Evolutionary conservation across 2,888 invertebrate species (phyloP), one percentile per base, ranked within the genome.

Genomic region (Brachypalpus laphriformis): DNA sequence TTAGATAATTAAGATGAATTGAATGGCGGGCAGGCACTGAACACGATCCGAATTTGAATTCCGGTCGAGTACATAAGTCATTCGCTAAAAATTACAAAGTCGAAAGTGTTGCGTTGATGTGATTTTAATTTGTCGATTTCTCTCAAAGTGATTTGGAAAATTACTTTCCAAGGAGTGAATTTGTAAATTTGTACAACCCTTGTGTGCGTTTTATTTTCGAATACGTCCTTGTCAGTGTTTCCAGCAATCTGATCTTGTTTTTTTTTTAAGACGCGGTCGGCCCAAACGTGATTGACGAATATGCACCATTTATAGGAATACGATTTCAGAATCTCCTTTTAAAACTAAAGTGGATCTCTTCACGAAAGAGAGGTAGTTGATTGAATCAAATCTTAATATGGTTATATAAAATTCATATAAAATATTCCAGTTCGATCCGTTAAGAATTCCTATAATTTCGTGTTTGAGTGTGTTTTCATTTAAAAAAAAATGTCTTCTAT

Each of bases 1-100:
- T 86, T 86, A 74, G 86, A 86, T 86, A 86, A 86, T 86, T 86
- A 82, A 86, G 86, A 86, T 68, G 82, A 86, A 86, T 86, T 77
- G 82, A 71, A 77, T 68, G 76, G 76, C 85, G 65, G 65, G 65
- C 34, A 66, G 54, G 75, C 85, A 66, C 65, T 74, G 71, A 70
- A 81, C 80, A 81, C 70, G 70, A 75, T 81, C 65, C 59, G 81
- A 80, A 76, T 85, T 75, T 71, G 71, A 76, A 85, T 85, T 85
- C 85, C 80, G 75, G 75, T 66, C 54, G 75, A 74, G 40, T 57
- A 47, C 75, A 65, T 54, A 61, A 61, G 72, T 82, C 66, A 74
- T 72, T 82, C 65, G 61, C 56, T 56, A 40, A 68, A 31, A 68
- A 45, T 47, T 71, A 31, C 31, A 47, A 59, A 65, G 16, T 54